Evolutionary conservation across 1,140 invertebrate species (phyloP), one percentile per base, ranked within the genome.

Genomic region (Anoplophora glabripennis): DNA sequence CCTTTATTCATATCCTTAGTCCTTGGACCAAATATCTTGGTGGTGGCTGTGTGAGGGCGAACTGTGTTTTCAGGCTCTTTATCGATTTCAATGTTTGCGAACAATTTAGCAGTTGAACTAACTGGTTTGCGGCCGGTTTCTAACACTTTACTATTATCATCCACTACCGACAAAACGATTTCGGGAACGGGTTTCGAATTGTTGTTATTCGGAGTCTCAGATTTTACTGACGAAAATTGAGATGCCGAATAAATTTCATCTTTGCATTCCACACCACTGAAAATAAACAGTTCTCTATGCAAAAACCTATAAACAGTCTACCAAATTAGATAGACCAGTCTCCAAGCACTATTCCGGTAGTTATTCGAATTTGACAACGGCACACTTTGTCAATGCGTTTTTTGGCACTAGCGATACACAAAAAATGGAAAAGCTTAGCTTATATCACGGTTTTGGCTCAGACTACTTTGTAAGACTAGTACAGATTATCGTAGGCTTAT

Each of bases 1-100:
- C 90, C 90, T 78, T 92, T 90, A 78, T 90, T 93, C 92, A 96
- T 94, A 76, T 94, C 92, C 82, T 93, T 84, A 57, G 92, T 90
- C 72, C 88, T 84, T 65, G 89, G 90, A 57, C 86, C 86, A 75
- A 94, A 93, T 69, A 93, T 89, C 68, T 85, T 85, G 63, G 84
- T 82, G 40, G 88, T 89, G 56, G 87, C 83, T 46, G 85, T 84
- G 71, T 86, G 82, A 5, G 86, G 84, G 48, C 79, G 48, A 33
- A 48, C 51, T 4, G 57, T 53, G 35, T 53, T 41, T 21, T 41
- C 57, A 11, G 49, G 53, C 34, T 72, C 63, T 36, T 59, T 60
- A 17, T 57, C 49, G 7, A 28, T 28, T 28, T 56, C 15, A 66
- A 45, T 17, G 52, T 48, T 59, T 63, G 41, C 53, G 57, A 61